phyloP scores from a whole-genome alignment of 2,113 vertebrate genomes.

The Trematomus loennbergii region DNA sequence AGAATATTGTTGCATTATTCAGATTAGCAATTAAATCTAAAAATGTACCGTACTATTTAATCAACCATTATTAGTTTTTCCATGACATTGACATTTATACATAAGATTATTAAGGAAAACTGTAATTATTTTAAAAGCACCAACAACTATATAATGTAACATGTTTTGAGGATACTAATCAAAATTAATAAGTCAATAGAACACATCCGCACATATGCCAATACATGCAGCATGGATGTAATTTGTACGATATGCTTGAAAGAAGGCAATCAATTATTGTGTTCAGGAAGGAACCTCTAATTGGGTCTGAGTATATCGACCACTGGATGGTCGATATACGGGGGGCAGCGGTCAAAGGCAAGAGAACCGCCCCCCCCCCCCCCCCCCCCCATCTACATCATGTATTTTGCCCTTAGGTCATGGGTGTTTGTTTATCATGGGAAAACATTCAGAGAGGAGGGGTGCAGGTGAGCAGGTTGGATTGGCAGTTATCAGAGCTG shows the following conservation, averaged over 20 bases:
- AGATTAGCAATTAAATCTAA: not conserved
- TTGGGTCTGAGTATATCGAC: slow-evolving; percentile 78
- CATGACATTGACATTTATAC: too few relatives aligned
- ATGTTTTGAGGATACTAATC: not conserved
- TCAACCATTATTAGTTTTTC: not conserved
- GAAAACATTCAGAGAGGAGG: not conserved
- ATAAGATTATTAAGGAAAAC: not conserved
- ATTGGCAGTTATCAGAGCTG: not conserved
- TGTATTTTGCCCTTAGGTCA: slow-evolving; percentile 40
- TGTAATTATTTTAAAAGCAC: not conserved
- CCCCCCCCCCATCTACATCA: not conserved
- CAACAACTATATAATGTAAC: not conserved
- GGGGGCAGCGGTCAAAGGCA: slow-evolving; percentile 52
- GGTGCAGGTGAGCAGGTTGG: not conserved
- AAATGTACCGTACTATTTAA: not conserved
- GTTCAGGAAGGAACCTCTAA: slow-evolving; percentile 64
- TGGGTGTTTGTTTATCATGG: slow-evolving; percentile 14
- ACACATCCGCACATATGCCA: not conserved
- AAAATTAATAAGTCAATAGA: not conserved
- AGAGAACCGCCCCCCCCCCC: not conserved
- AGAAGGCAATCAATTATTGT: slow-evolving; percentile 59
- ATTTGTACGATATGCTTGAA: slow-evolving; percentile 59
- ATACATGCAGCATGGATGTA: slow-evolving; percentile 8
- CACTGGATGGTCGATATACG: slow-evolving; percentile 57
- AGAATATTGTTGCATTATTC: not conserved